These are phyloP conservation scores for Leucoma salicis DNA, from an alignment of 2,888 invertebrate species.

Conservation along the genomic window DNA sequence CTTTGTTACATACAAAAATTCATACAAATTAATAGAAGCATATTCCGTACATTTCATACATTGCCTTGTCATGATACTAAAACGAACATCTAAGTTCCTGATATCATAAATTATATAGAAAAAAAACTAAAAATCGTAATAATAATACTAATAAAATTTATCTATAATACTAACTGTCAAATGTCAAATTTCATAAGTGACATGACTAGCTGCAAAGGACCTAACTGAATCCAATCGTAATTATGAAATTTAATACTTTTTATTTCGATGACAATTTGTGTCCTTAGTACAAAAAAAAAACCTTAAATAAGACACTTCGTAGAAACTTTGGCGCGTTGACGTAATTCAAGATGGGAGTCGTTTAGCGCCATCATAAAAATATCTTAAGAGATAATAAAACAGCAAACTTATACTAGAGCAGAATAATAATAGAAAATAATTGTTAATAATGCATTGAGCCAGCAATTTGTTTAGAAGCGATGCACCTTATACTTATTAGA, in stretches of 20 bases:
- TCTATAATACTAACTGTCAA: constrained; percentile 42
- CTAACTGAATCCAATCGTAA: constrained; percentile 31
- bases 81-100: constrained; percentile 75
- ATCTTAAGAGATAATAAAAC: constrained; percentile 30
- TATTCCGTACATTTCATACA: constrained; percentile 61
- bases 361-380: constrained; percentile 6
- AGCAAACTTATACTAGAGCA: constrained; percentile 40
- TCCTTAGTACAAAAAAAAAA: constrained; percentile 11
- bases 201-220: constrained; percentile 74
- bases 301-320: background rate
- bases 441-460: constrained; percentile 65
- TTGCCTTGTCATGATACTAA: constrained; percentile 76
- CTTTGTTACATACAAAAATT: constrained; percentile 52
- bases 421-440: constrained; percentile 36
- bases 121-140: constrained; percentile 54
- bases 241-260: constrained; percentile 29
- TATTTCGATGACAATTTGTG: constrained; percentile 23
- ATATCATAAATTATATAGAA: constrained; percentile 72
- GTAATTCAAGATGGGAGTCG: constrained; percentile 30
- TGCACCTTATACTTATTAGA: constrained; percentile 41
- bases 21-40: constrained; percentile 52
- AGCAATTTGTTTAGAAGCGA: constrained; percentile 59
- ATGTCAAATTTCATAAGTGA: constrained; percentile 58
- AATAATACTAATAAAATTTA: constrained; percentile 41
- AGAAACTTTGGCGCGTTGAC: constrained; percentile 7